phyloP scores from a whole-genome alignment of 2,888 invertebrate genomes.

The Hypomecis punctinalis region DNA sequence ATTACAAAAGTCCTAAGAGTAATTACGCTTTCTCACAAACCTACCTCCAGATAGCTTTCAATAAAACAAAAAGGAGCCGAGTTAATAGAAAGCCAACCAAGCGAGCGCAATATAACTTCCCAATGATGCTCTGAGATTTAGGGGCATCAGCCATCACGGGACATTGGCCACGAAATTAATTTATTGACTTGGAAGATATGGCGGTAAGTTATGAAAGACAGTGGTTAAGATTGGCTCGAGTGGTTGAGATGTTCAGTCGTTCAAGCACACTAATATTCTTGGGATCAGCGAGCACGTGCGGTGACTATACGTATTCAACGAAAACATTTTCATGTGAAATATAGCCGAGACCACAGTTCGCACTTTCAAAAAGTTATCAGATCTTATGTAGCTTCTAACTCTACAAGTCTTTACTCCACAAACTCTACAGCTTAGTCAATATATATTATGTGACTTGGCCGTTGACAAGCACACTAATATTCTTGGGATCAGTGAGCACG shows the following conservation, averaged over 20 bases:
- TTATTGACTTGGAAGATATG: conserved; percentile 56
- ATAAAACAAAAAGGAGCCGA: conserved; percentile 39
- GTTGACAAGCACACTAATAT: too few relatives aligned
- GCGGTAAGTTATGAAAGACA: conserved; percentile 11
- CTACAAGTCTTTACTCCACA: too few relatives aligned
- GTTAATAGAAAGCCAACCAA: conserved; percentile 48
- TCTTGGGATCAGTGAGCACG: too few relatives aligned
- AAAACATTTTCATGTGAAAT: too few relatives aligned
- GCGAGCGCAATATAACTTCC: conserved; percentile 51
- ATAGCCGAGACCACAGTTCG: too few relatives aligned
- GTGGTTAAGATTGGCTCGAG: conserved; percentile 42
- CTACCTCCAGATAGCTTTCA: conserved; percentile 24
- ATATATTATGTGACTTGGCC: too few relatives aligned
- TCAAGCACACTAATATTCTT: not conserved
- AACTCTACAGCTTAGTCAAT: too few relatives aligned
- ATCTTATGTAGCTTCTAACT: too few relatives aligned
- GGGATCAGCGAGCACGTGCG: not conserved
- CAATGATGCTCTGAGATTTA: conserved; percentile 55
- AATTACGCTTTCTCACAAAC: conserved; percentile 18
- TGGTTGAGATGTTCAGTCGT: too few relatives aligned
- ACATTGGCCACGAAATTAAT: conserved; percentile 61
- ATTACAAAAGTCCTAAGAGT: conserved; percentile 17
- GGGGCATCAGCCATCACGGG: conserved; percentile 58
- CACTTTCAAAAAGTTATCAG: too few relatives aligned
- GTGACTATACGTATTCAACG: too few relatives aligned